Base-by-base conservation (phyloP, 2,797 vertebrate species). In the Linurgus olivaceus region DNA sequence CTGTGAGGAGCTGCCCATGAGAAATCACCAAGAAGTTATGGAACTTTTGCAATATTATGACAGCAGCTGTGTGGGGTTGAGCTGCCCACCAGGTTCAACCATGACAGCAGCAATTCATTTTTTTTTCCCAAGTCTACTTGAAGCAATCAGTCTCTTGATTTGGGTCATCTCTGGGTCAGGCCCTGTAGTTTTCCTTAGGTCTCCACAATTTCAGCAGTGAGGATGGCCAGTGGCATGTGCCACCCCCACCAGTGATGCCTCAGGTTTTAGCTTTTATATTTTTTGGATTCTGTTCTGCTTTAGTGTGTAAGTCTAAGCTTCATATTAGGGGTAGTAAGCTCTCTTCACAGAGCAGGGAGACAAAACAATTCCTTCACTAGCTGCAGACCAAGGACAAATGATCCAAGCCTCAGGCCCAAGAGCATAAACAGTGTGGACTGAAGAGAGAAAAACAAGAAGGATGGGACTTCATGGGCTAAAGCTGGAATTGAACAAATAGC, bases 91-190 rank as follows among this genome's bases (percentile, higher is more conserved):
- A 3, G 29, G 11, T 19, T 59, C 67, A 87, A 74, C 24, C 45
- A 52, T 0, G 0, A 40, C 35, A 55, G 12, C 35, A 79, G 13
- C 25, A 54, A 42, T n/a, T 65, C 84, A 37, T 26, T 40, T 33
- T 62, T 74, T 40, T 82, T 67, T 0, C 23, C 31, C 28, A 47
- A 76, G 13, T 42, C 52, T 61, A 50, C 29, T 17, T 61, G 44
- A 62, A 89, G 24, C 3, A 7, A 31, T 40, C 19, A 48, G 0
- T 52, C 59, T 70, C 29, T 67, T 57, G 33, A 40, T 68, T 50
- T 57, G 18, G 11, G n/a, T 29, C 7, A 25, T 9, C 17, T 45
- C 74, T 87, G 37, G 10, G 31, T 33, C 48, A 73, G 15, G 5
- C 20, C 15, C 37, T n/a, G 50, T 59, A 28, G 29, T 2, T 48